Base-by-base conservation (phyloP, 2,888 invertebrate species). In the Bellardia bayeri region DNA sequence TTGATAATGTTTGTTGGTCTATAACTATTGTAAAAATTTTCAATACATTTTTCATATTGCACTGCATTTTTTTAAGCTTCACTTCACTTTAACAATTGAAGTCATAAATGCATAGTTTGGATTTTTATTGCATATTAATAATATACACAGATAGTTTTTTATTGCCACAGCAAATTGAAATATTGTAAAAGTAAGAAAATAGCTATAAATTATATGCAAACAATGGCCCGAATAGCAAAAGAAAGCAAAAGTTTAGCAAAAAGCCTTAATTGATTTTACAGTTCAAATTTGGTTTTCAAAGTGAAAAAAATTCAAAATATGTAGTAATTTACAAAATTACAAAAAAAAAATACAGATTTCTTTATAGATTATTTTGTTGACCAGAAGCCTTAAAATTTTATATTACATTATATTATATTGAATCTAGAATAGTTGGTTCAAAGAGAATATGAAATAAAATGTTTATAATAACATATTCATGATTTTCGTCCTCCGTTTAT, bases 1-100 rank as follows among this genome's bases (percentile, higher is more conserved):
- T 49, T 49, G 23, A 42, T 37, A 37, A 51, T 58, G 9, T 30
- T 11, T 58, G 23, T 58, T 11, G 23, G 30, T 30, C 14, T 64
- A 13, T 6, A 37, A 5, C 37, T 56, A 56, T 16, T 42, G 16
- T 42, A 14, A 61, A 61, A 33, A 5, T 33, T 14, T 61, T 7
- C 30, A 30, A 30, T 58, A 30, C 11, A 0, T 11, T 45, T 45
- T 58, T 58, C 13, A 58, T 30, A 33, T 30, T 61, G 14, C 13
- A 14, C 33, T 16, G 56, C 45, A 23, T 14, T 33, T 61, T 33
- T 11, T 33, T 61, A 13, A 1, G 61, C 61, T 33, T 61, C 33
- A 61, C 61, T 61, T 14, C 11, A 61, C 61, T 33, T 33, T 61
- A 61, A 61, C 61, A 61, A 61, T 61, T 33, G 61, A 33, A 33